phyloP scores from a whole-genome alignment of 92 coral and sea anemone species.

The Ricordea florida region DNA sequence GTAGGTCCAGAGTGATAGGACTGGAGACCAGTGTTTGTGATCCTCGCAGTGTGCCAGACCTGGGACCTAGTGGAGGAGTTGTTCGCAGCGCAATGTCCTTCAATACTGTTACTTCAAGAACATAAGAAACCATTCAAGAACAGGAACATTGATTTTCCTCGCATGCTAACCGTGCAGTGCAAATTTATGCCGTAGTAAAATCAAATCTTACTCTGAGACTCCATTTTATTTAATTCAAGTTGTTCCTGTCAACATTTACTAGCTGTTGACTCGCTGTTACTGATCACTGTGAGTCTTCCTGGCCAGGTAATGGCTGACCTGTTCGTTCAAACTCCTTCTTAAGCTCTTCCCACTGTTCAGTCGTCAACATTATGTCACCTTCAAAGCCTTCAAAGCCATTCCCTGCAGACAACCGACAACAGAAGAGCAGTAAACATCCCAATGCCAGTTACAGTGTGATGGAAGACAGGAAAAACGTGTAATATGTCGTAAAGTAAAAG shows the following conservation, averaged over 20 bases:
- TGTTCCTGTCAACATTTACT: too few species aligned
- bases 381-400: conserved; percentile 67
- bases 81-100: too few species aligned
- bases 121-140: too few species aligned
- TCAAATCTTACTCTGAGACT: too few species aligned
- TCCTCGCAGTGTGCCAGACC: neutral
- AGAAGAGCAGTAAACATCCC: neutral
- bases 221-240: too few species aligned
- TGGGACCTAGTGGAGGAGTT: neutral
- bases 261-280: neutral
- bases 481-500: too few species aligned
- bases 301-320: conserved; percentile 27
- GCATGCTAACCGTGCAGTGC: too few species aligned
- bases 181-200: too few species aligned
- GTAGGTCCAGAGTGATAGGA: conserved; percentile 7
- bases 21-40: conserved; percentile 16
- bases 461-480: neutral
- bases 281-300: neutral
- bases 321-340: conserved; percentile 50
- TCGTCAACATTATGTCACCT: conserved; percentile 74
- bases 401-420: conserved; percentile 1
- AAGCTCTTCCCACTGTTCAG: conserved; percentile 59
- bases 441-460: neutral
- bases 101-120: too few species aligned
- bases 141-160: too few species aligned